These are phyloP conservation scores for Platalea minor DNA, from an alignment of 2,797 vertebrate species.

Conservation along the genomic window DNA sequence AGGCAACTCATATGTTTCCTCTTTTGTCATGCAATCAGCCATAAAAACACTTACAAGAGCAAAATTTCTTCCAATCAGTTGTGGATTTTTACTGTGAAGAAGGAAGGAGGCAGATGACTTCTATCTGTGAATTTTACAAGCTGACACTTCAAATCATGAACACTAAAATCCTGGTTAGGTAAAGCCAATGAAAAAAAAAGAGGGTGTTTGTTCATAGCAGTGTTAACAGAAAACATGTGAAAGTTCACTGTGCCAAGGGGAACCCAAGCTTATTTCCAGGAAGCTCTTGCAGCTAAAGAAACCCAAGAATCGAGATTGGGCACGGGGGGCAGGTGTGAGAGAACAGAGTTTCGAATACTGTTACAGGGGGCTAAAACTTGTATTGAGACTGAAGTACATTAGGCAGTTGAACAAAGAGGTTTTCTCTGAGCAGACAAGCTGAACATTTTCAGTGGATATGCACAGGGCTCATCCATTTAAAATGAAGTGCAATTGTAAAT, in stretches of 20 bases:
- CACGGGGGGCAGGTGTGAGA: not conserved
- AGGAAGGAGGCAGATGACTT: not conserved
- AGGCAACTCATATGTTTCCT: not conserved
- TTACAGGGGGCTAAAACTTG: not conserved
- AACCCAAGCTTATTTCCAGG: not conserved
- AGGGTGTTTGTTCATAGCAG: not conserved
- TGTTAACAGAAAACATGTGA: not conserved
- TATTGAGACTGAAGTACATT: not conserved
- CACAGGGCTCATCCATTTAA: not conserved
- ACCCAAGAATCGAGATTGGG: not conserved
- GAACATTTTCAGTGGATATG: not conserved
- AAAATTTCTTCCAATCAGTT: not conserved
- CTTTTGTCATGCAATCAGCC: not conserved
- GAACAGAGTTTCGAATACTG: not conserved
- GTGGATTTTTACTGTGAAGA: not conserved
- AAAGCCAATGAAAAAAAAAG: not conserved
- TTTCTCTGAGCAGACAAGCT: not conserved
- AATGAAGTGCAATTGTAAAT: not conserved
- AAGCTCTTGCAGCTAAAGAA: not conserved
- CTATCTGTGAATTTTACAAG: not conserved
- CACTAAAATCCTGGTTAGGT: not conserved
- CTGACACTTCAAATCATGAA: not conserved
- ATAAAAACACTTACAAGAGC: not conserved
- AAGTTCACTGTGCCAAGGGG: not conserved
- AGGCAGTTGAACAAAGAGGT: not conserved